phyloP scores from a whole-genome alignment of 2,113 vertebrate genomes.

The Bujurquina vittata region DNA sequence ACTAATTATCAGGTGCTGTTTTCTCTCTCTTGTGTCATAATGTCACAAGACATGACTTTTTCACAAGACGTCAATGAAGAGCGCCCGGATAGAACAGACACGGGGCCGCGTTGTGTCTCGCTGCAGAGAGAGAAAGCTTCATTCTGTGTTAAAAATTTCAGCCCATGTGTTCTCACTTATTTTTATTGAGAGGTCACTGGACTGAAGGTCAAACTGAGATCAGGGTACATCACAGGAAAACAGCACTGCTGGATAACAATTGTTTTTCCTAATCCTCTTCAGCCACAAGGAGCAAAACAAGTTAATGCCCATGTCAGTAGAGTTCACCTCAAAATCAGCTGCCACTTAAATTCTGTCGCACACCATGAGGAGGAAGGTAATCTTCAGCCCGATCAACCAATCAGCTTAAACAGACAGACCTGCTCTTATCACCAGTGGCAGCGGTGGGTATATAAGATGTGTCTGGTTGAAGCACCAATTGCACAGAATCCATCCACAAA shows the following conservation, averaged over 20 bases:
- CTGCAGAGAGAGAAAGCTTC: constrained; percentile 9
- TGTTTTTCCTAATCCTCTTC: constrained; percentile 12
- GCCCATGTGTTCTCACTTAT: constrained; percentile 5
- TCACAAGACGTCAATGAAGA: constrained; percentile 10
- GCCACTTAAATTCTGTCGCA: constrained; percentile 11
- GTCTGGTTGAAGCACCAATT: constrained; percentile 45
- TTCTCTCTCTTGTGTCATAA: constrained; percentile 37
- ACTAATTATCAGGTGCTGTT: constrained; percentile 10
- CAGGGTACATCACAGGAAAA: constrained; percentile 18
- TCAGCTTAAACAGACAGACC: constrained; percentile 18
- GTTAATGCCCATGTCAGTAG: constrained; percentile 15
- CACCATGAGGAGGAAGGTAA: constrained; percentile 19
- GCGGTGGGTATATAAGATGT: constrained; percentile 37
- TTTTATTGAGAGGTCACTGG: constrained; percentile 8
- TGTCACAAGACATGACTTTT: constrained; percentile 27
- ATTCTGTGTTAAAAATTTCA: constrained; percentile 6
- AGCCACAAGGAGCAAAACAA: constrained; percentile 22
- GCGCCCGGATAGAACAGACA: neutral
- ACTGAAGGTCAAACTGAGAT: constrained; percentile 36
- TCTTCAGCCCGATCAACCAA: constrained; percentile 41
- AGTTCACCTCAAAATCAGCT: constrained; percentile 37
- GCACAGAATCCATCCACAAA: constrained; percentile 57
- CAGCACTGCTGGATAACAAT: constrained; percentile 8
- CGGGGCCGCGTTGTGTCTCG: neutral
- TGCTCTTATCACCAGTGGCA: constrained; percentile 29